Base-by-base conservation (phyloP, 1,140 invertebrate species). In the Trichonephila clavipes region DNA sequence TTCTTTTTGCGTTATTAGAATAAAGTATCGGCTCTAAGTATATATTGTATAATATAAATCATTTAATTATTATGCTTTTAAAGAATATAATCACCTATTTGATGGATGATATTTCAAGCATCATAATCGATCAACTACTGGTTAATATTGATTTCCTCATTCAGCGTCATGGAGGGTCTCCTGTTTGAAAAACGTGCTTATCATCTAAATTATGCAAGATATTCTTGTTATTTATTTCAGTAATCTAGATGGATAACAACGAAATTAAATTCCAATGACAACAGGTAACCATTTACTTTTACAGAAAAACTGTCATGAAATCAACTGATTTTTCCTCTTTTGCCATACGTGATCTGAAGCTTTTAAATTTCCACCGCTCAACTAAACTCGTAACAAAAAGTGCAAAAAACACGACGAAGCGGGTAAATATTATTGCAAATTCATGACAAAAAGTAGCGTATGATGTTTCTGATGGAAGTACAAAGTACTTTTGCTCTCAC, bases 21-120 rank as follows among this genome's bases (percentile, higher is more conserved):
- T 77, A 40, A 18, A 34, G 28, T 77, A 77, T 77, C 34, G 34
- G 16, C 5, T 77, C 24, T 19, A 77, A 34, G 40, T 77, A 77
- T 34, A 77, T 40, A 18, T 18, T 34, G 12, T 14, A 34, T 40
- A 40, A 40, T 40, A 77, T 34, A 77, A 77, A 77, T 77, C 72
- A 40, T 77, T 40, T 77, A 77, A 77, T 77, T 77, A 77, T 40
- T 34, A 77, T 18, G 72, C 18, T 34, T 18, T 77, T 40, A 77
- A 77, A 40, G 72, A 77, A 14, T 40, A 77, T 77, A 77, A 77
- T 77, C 34, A 77, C 18, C 28, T 34, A 77, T 77, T 6, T 77
- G 72, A 77, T 77, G 28, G 72, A 77, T 77, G 72, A 77, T 40
- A 77, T 77, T 77, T 77, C 34, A 77, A 77, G 34, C 18, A 77